Conservation (phyloP, 2,113 vertebrate genomes). For the Crotalus horridus region DNA sequence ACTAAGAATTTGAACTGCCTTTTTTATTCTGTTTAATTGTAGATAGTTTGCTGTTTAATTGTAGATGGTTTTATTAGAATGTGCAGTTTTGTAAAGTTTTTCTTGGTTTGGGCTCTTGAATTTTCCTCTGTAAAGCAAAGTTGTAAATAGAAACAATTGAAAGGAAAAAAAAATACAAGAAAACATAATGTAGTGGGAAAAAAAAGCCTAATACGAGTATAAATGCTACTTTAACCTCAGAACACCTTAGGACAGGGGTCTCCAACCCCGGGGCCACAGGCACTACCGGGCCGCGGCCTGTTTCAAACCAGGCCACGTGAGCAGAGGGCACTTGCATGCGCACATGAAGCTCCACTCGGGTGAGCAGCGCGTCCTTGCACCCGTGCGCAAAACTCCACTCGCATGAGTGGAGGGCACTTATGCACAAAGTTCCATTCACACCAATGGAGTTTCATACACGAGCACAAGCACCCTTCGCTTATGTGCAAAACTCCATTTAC, state of each 20-base stretch:
- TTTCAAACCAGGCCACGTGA: too few species aligned
- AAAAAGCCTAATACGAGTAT: background rate
- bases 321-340: too few species aligned
- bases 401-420: too few species aligned
- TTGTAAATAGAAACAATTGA: background rate
- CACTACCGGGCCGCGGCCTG: too few species aligned
- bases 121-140: background rate
- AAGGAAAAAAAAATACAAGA: background rate
- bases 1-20: background rate
- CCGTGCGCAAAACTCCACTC: too few species aligned
- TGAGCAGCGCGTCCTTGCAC: too few species aligned
- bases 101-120: background rate
- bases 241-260: background rate
- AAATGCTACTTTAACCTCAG: background rate
- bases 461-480: too few species aligned
- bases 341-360: too few species aligned
- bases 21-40: background rate
- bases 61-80: background rate
- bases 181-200: background rate
- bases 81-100: background rate
- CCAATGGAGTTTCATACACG: too few species aligned
- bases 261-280: too few species aligned
- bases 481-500: too few species aligned
- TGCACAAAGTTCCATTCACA: too few species aligned
- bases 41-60: background rate